phyloP scores from a whole-genome alignment of 2,888 invertebrate species.

The Glyphotaelius pellucidus region DNA sequence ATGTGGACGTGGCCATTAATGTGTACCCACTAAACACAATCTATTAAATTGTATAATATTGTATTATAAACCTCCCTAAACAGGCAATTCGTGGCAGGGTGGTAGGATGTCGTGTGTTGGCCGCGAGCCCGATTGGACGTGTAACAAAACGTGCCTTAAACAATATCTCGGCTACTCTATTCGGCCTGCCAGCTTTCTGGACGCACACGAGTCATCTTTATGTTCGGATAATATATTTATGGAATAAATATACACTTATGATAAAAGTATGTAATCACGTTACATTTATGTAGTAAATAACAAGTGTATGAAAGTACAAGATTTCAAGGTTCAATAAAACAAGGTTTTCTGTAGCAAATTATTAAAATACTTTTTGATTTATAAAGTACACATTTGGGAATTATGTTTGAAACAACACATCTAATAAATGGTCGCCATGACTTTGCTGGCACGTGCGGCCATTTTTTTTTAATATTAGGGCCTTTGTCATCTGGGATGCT shows the following conservation, averaged over 20 bases:
- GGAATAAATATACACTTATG: not conserved
- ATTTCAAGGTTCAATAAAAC: too few relatives aligned
- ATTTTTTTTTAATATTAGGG: too few relatives aligned
- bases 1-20: not conserved
- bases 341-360: too few relatives aligned
- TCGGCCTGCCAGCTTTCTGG: not conserved
- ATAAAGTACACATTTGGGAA: too few relatives aligned
- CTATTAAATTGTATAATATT: not conserved
- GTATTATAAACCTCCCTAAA: not conserved
- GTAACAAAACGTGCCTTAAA: not conserved
- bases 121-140: not conserved
- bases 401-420: too few relatives aligned
- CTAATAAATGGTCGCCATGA: too few relatives aligned
- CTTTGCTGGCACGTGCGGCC: too few relatives aligned
- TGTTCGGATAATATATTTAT: not conserved
- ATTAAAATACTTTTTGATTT: too few relatives aligned
- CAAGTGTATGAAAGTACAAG: too few relatives aligned
- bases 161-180: not conserved
- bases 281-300: too few relatives aligned
- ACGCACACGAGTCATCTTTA: not conserved
- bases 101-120: not conserved
- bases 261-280: too few relatives aligned
- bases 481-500: too few relatives aligned
- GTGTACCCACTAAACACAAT: not conserved
- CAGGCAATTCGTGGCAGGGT: not conserved